Base-by-base conservation (phyloP, 2,113 vertebrate species). In the Taurulus bubalis region DNA sequence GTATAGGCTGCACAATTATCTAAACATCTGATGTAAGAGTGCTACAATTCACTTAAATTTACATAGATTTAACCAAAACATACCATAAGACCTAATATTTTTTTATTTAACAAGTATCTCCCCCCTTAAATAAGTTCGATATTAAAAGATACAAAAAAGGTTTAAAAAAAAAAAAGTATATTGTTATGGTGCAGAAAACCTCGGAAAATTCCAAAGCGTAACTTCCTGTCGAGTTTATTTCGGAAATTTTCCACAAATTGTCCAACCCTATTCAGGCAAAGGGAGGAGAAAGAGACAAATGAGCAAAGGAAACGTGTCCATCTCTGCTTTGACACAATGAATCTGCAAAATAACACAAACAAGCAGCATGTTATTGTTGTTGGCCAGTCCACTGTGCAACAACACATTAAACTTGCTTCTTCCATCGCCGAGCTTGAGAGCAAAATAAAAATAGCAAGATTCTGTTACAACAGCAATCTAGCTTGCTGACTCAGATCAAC, bases 401-500 rank as follows among this genome's bases (percentile, higher is more conserved):
- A 38, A 30, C 74, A 51, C 69, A 58, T 12, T 51, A 32, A 72
- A 85, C 24, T 0, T 32, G 9, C 40, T 74, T 72, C 12, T 42
- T 51, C 49, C 64, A 77, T 34, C 7, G 53, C 69, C 24, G 58
- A 58, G 75, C 45, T 71, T 47, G 64, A n/a, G 56, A 69, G 45
- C 10, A 58, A 71, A 40, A 56, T 2, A 60, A 42, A 66, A 51
- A 82, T 67, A 34, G n/a, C 20, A 42, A 36, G 28, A 40, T 10
- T 4, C 26, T 34, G 38, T 49, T 32, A 62, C 36, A 68, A 24
- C 51, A 83, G 16, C 34, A 71, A 22, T 4, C 3, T 55, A 60
- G 42, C 32, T 59, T 80, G 73, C 64, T 68, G 78, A 80, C 68
- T 86, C 72, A 63, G 72, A 70, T 68, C 8, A 71, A 42, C 45